A percentile compares a stretch with the other conserved stretches of the same genome.
These are phyloP conservation scores for Catocala fraxini DNA, from an alignment of 2,888 invertebrate genomes.

Conservation along the genomic window DNA sequence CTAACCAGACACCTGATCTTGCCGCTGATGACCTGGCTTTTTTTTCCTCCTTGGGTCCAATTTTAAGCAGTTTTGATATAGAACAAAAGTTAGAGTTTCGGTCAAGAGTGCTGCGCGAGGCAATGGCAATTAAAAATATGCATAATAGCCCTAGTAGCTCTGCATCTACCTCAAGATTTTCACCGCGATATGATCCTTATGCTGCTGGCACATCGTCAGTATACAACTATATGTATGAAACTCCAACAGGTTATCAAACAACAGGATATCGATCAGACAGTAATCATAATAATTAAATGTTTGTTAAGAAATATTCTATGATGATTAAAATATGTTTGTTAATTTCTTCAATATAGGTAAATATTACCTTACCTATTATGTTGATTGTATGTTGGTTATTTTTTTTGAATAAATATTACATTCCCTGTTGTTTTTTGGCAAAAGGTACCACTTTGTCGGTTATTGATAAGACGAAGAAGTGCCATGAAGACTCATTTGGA, in stretches of 20 bases:
- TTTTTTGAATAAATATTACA: no score
- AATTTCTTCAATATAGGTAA: no score
- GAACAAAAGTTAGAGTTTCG: constrained; percentile 47
- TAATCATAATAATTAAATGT: constrained; percentile 25
- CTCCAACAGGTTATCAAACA: constrained; percentile 26
- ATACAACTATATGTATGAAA: constrained; percentile 27
- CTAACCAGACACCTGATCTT: constrained; percentile 44
- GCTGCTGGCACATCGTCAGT: constrained; percentile 15
- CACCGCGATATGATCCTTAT: constrained; percentile 10
- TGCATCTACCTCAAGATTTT: constrained; percentile 16
- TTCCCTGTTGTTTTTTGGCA: no score
- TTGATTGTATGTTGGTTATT: no score
- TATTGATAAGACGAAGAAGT: no score
- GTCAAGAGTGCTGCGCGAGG: constrained; percentile 44
- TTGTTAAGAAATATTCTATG: no score
- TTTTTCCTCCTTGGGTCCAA: constrained; percentile 34
- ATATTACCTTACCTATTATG: no score
- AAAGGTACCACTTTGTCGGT: no score
- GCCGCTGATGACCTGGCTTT: constrained; percentile 30
- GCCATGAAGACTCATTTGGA: no score
- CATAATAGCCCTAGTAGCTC: constrained; percentile 36
- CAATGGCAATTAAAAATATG: constrained; percentile 27
- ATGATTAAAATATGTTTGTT: no score
- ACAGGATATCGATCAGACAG: constrained; percentile 30
- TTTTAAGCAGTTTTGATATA: constrained; percentile 41